Evolutionary conservation across 2,888 invertebrate species (phyloP), one percentile per base, ranked within the genome.

Genomic region (Pandemis cinnamomeana): DNA sequence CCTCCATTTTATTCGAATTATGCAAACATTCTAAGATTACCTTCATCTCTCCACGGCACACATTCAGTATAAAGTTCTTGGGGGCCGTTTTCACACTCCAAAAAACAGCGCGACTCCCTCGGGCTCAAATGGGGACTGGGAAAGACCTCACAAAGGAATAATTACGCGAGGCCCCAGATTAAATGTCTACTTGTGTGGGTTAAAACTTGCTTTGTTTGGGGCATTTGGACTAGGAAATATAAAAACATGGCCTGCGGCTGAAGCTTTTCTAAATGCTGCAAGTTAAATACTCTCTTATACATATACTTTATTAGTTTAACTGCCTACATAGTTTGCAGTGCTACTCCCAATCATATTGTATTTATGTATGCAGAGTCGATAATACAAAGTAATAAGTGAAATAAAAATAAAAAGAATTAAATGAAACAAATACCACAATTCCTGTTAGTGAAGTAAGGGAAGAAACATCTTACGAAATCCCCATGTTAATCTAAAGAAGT

Each of bases 31-130:
- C 27, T 36, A 36, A 20, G 44, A 20, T 63, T 58, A 66, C 15
- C 53, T 74, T 74, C 73, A 4, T 66, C 15, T 51, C 51, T 51
- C 51, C 66, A 10, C 11, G 61, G 15, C 20, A 27, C 44, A 64
- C 46, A 46, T 20, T 11, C 11, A 27, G 58, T 36, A 46, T 15
- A 71, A 74, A 74, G 67, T 74, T 71, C 66, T 36, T 42, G 75
- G 67, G 67, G 77, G 78, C 78, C 75, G 76, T 71, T 78, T 80
- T 80, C 78, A 78, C 79, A 80, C 79, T 80, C 78, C 78, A 78
- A 78, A 80, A 78, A 80, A 77, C 77, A 78, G 74, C 71, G 77
- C 76, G 76, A 74, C 72, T 72, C 44, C 27, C 27, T 36, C 72
- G 76, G 75, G 71, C 76, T 73, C 77, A 77, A 78, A 77, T 75